Evolutionary conservation across 1,140 invertebrate species (phyloP).

Genomic region (Nomia melanderi): DNA sequence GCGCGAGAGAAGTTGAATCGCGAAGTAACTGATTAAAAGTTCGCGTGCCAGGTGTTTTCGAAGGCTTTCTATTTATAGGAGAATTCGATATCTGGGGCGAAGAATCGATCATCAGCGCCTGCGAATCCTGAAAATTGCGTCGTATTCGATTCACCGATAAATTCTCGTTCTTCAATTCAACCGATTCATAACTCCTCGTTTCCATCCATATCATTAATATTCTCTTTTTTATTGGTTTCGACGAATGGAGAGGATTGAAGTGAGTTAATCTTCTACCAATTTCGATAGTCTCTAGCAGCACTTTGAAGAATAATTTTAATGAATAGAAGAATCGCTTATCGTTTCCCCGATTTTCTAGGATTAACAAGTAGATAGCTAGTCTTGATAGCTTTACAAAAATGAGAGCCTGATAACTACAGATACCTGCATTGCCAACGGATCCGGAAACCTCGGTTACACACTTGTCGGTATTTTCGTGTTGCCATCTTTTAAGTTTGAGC

Average conservation of each 20-base stretch:
- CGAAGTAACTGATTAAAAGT: neutral
- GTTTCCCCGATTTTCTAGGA: neutral
- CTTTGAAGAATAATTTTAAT: neutral
- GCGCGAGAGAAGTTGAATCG: neutral
- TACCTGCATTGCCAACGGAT: slow-evolving; percentile 34
- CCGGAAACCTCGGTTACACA: neutral
- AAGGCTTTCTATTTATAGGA: slow-evolving; percentile 31
- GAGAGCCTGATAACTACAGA: neutral
- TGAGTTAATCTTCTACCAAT: neutral
- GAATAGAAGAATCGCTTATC: neutral
- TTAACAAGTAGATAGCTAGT: too few species aligned
- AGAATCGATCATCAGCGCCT: neutral
- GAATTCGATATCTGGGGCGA: slow-evolving; percentile 23
- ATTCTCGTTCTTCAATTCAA: neutral
- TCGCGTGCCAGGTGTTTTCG: neutral
- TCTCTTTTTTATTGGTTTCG: neutral
- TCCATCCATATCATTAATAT: neutral
- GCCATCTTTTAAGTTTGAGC: neutral
- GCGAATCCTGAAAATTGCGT: neutral
- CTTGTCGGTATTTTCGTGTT: slow-evolving; percentile 38
- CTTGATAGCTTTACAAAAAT: too few species aligned
- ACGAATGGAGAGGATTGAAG: neutral
- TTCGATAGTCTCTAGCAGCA: neutral
- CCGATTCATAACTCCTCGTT: neutral
- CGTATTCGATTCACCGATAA: neutral